Evolutionary conservation across 2,113 vertebrate genomes (phyloP).

Genomic region (Bolborhynchus lineola): DNA sequence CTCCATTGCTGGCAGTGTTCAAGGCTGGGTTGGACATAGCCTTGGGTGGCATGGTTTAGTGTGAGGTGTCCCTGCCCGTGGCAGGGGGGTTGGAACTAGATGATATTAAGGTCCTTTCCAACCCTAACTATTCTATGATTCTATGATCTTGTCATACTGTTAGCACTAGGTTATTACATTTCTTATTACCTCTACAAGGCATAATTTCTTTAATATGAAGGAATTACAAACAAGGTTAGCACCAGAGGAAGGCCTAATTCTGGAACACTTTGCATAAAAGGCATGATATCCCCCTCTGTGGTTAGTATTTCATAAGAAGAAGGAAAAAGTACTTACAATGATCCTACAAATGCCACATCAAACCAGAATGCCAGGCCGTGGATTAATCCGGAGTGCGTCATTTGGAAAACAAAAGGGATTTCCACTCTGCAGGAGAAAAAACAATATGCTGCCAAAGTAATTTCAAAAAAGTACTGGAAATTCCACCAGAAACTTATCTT

Average conservation of each 20-base stretch:
- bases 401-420: constrained; percentile 81
- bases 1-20: no score
- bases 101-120: no score
- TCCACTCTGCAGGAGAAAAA: constrained; percentile 73
- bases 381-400: constrained; percentile 79
- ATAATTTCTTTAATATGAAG: background rate
- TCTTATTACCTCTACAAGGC: background rate
- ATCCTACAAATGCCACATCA: constrained; percentile 82
- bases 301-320: background rate
- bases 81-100: no score
- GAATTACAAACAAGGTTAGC: background rate
- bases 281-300: fast-evolving
- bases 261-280: background rate
- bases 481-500: background rate
- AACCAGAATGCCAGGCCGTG: constrained; percentile 85
- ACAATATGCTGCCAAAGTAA: background rate
- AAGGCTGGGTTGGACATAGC: no score
- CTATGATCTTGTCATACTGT: no score
- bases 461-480: background rate
- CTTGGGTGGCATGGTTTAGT: no score
- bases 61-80: no score
- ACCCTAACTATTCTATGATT: no score
- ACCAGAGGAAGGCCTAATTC: background rate
- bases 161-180: background rate
- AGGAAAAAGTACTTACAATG: constrained; percentile 59